Conservation (phyloP, 2,888 invertebrate species). For the Baronia brevicornis region DNA sequence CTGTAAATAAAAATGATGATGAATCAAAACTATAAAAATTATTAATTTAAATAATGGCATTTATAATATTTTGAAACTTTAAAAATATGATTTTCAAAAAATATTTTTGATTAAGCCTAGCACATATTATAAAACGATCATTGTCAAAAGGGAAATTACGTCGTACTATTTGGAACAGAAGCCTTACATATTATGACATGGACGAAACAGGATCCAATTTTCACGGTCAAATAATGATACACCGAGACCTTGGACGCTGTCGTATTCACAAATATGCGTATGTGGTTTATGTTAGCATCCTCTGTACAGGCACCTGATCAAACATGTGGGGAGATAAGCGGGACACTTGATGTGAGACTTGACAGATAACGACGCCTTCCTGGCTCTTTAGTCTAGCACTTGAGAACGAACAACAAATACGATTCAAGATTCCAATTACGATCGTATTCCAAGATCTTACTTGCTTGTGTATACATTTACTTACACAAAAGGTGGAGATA, state of each 20-base stretch:
- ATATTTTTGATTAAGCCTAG: too few species aligned
- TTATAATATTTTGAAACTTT: too few species aligned
- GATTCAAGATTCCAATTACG: slow-evolving; percentile 3
- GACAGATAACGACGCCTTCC: slow-evolving; percentile 58
- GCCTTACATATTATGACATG: slow-evolving; percentile 41
- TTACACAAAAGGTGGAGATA: slow-evolving; percentile 7
- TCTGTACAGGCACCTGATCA: slow-evolving; percentile 63
- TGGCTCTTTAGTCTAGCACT: slow-evolving; percentile 39
- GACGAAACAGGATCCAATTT: slow-evolving; percentile 33
- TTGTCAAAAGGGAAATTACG: slow-evolving; percentile 7
- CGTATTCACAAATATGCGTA: slow-evolving; percentile 30
- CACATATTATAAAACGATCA: slow-evolving; percentile 4
- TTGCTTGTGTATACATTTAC: background rate
- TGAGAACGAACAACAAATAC: slow-evolving; percentile 23
- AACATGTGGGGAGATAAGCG: slow-evolving; percentile 67
- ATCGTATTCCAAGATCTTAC: too few species aligned
- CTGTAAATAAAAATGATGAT: too few species aligned
- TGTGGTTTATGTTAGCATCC: slow-evolving; percentile 47
- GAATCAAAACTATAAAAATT: too few species aligned
- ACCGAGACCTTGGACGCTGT: slow-evolving; percentile 46
- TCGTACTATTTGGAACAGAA: slow-evolving; percentile 25
- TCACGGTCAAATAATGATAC: slow-evolving; percentile 51
- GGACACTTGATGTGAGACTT: slow-evolving; percentile 67
- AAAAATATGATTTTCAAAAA: too few species aligned
- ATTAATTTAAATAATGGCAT: too few species aligned